phyloP scores from a whole-genome alignment of 2,113 vertebrate genomes.

The Grantiella picta region DNA sequence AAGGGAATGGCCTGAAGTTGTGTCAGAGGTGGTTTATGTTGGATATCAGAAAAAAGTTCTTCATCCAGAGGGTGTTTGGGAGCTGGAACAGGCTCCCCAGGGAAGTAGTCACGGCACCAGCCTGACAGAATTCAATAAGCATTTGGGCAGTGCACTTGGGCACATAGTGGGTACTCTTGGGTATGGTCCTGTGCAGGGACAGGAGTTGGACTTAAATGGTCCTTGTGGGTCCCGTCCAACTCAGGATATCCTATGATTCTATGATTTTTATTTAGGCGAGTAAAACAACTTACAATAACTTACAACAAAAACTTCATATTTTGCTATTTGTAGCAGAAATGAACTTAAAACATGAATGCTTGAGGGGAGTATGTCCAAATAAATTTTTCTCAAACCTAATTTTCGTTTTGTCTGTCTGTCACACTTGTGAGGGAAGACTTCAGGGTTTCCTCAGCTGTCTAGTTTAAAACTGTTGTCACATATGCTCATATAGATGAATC shows the following conservation, averaged over 20 bases:
- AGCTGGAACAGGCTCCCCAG: accelerated
- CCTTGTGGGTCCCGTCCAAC: not conserved
- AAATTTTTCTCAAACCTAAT: not conserved
- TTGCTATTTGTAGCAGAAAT: not conserved
- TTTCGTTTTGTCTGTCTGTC: not conserved
- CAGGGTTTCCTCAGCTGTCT: not conserved
- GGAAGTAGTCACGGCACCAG: not conserved
- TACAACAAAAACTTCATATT: not conserved
- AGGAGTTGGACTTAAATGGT: not conserved
- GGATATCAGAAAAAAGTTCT: not conserved
- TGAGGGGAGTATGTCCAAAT: not conserved
- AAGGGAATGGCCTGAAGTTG: not conserved
- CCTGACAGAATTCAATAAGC: not conserved
- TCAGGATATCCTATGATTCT: not conserved
- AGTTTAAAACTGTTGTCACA: not conserved
- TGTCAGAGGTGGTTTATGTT: not conserved
- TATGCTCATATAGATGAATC: accelerated
- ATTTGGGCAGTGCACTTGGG: accelerated
- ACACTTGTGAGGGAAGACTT: not conserved
- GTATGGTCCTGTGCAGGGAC: not conserved
- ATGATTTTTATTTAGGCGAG: not conserved
- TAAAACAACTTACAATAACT: not conserved
- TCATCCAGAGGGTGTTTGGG: accelerated
- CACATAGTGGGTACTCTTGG: too few species aligned
- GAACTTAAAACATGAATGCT: not conserved